Evolutionary conservation across 2,113 vertebrate genomes (phyloP).

Genomic region (Trochalopteron elliotii): DNA sequence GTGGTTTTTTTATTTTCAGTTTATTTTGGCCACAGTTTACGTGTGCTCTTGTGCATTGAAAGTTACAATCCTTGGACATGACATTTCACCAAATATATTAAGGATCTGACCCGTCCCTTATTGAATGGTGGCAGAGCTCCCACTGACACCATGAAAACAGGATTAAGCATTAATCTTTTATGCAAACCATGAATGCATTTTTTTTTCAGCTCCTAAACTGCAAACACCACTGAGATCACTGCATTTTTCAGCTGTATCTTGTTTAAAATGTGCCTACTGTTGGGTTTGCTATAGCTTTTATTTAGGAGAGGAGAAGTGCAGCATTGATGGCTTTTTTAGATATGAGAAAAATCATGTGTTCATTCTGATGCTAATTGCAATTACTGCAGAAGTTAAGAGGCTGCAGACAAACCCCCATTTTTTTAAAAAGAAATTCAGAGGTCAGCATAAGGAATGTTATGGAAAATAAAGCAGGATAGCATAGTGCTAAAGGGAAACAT

Average conservation of each 20-base stretch:
- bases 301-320: not conserved
- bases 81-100: not conserved
- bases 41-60: not conserved
- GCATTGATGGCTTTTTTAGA: not conserved
- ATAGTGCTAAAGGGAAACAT: not conserved
- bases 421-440: not conserved
- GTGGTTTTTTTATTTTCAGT: not conserved
- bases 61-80: not conserved
- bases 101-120: not conserved
- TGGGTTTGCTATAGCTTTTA: not conserved
- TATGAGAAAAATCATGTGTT: not conserved
- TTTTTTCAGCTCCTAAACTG: not conserved
- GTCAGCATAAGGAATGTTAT: not conserved
- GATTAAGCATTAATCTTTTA: slow-evolving; percentile 29
- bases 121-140: slow-evolving; percentile 1
- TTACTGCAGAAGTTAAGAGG: not conserved
- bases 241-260: not conserved
- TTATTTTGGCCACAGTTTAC: slow-evolving; percentile 9
- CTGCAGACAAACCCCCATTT: not conserved
- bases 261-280: not conserved
- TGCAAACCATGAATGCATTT: not conserved
- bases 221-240: not conserved
- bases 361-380: not conserved
- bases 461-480: not conserved
- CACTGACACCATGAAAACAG: slow-evolving; percentile 3